phyloP scores from a whole-genome alignment of 2,113 vertebrate genomes.

The Alethe castanea region DNA sequence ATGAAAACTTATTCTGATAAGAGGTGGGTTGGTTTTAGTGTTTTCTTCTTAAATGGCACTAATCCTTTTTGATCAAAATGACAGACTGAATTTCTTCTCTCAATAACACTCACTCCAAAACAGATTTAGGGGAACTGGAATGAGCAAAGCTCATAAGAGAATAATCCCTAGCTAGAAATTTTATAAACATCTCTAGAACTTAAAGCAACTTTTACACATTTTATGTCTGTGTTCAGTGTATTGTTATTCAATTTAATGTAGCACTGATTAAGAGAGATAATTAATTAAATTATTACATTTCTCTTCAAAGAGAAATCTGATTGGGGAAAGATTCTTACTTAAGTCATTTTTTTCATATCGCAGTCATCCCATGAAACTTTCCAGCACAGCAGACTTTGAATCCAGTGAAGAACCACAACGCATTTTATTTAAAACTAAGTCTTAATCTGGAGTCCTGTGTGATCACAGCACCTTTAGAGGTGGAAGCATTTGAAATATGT shows the following conservation, averaged over 20 bases:
- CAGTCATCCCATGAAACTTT: not conserved
- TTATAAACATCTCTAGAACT: not conserved
- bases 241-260: not conserved
- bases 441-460: not conserved
- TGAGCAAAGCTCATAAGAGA: not conserved
- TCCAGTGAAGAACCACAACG: not conserved
- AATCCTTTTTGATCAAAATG: not conserved
- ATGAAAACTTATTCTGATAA: not conserved
- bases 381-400: not conserved
- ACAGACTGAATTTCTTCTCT: slow-evolving; percentile 22
- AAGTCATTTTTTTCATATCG: not conserved
- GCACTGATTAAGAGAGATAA: not conserved
- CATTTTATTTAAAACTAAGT: not conserved
- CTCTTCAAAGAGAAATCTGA: not conserved
- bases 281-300: no score
- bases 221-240: not conserved
- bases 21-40: not conserved
- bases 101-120: not conserved
- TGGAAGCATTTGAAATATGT: not conserved
- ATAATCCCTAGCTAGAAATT: not conserved
- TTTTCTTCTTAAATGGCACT: not conserved
- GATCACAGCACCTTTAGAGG: not conserved
- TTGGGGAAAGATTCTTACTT: not conserved
- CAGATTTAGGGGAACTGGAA: slow-evolving; percentile 2
- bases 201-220: not conserved